These are phyloP conservation scores for Oreotrochilus melanogaster DNA, from an alignment of 2,113 vertebrate genomes.

Conservation along the genomic window DNA sequence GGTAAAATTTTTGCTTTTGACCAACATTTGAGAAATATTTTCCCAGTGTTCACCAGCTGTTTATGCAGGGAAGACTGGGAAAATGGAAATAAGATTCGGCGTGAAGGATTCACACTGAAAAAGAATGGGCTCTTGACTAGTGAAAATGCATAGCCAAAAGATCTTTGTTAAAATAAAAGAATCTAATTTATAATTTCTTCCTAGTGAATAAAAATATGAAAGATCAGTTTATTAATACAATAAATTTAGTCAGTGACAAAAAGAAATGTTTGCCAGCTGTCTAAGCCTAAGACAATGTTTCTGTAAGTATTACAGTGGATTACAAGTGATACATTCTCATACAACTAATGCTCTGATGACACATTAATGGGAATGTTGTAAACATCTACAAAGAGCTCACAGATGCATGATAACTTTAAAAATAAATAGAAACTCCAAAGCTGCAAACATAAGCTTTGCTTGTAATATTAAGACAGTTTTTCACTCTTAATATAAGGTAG, in stretches of 20 bases:
- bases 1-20: neutral
- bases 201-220: neutral
- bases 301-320: neutral
- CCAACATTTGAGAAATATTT: neutral
- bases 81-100: neutral
- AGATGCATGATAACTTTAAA: slow-evolving; percentile 3
- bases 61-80: neutral
- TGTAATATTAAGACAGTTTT: slow-evolving; percentile 62
- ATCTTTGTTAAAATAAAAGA: neutral
- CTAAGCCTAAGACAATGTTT: neutral
- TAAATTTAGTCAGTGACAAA: neutral
- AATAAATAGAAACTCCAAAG: slow-evolving; percentile 6
- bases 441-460: neutral
- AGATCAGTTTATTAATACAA: neutral
- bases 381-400: neutral
- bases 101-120: neutral
- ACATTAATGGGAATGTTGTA: neutral
- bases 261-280: neutral
- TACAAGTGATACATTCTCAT: neutral
- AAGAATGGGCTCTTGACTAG: neutral
- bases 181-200: neutral
- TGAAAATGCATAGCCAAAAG: neutral
- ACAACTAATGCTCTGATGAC: neutral
- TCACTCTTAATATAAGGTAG: slow-evolving; percentile 33
- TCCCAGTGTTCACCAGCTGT: neutral